phyloP scores from a whole-genome alignment of 2,797 vertebrate species.

The Myioborus melanocephalus region DNA sequence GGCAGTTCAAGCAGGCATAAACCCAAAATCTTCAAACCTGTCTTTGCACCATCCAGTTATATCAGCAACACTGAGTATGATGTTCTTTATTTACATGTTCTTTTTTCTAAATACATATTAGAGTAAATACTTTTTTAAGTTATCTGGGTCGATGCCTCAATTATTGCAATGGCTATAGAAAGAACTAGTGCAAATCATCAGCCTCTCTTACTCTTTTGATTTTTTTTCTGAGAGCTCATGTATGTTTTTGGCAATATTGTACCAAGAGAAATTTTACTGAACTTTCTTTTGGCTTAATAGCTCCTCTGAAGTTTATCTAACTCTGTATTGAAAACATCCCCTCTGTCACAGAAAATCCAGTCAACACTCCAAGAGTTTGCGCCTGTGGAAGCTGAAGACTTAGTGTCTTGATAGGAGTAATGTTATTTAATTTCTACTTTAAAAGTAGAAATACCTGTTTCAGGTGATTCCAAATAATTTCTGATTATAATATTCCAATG shows the following conservation, averaged over 20 bases:
- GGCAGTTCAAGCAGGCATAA: not conserved
- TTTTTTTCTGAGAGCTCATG: not conserved
- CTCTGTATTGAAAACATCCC: not conserved
- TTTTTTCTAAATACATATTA: not conserved
- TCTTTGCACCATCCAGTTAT: not conserved
- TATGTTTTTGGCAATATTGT: not conserved
- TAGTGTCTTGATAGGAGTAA: not conserved
- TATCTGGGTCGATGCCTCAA: fast-evolving
- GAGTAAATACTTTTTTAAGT: not conserved
- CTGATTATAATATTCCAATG: not conserved
- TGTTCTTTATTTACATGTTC: not conserved
- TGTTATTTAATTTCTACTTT: not conserved
- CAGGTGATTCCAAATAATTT: not conserved
- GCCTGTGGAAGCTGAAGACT: not conserved
- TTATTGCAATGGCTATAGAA: not conserved
- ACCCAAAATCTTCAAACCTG: not conserved
- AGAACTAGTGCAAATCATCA: not conserved
- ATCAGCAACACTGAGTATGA: not conserved
- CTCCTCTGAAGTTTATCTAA: not conserved
- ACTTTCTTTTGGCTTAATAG: not conserved
- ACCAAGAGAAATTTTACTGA: not conserved
- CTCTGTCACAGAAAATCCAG: not conserved
- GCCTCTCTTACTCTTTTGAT: not conserved
- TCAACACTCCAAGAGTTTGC: not conserved
- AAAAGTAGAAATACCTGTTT: not conserved